phyloP scores from a whole-genome alignment of 2,888 invertebrate species.

The Leucophenga montana region DNA sequence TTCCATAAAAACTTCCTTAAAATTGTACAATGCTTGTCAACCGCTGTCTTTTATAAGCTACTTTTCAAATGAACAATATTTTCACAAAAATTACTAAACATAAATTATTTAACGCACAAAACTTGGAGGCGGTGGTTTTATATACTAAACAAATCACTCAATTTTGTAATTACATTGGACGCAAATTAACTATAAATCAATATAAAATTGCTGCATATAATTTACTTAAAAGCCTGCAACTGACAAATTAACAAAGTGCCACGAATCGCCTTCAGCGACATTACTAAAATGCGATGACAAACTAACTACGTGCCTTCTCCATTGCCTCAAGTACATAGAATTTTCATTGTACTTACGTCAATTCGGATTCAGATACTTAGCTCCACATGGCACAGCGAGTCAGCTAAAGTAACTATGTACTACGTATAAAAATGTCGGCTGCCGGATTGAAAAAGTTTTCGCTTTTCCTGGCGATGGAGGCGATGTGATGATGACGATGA shows the following conservation, averaged over 20 bases:
- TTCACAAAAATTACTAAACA: too few relatives aligned
- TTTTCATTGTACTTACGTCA: constrained; percentile 6
- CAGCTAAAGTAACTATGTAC: background rate
- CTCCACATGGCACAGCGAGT: background rate
- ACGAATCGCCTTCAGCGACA: background rate
- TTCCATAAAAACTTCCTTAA: too few relatives aligned
- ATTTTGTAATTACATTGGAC: background rate
- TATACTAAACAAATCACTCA: too few relatives aligned
- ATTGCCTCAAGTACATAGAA: background rate
- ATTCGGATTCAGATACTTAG: constrained; percentile 6
- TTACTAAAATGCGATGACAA: too few relatives aligned
- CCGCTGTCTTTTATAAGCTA: too few relatives aligned
- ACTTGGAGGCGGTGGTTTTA: too few relatives aligned
- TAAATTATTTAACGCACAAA: too few relatives aligned
- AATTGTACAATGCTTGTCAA: too few relatives aligned
- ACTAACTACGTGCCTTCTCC: too few relatives aligned
- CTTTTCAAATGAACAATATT: too few relatives aligned
- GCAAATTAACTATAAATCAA: background rate
- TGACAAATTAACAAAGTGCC: background rate
- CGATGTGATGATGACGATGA: too few relatives aligned
- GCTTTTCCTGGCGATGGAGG: background rate
- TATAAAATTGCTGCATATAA: background rate
- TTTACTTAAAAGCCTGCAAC: background rate
- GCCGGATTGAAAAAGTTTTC: constrained; percentile 4
- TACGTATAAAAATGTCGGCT: background rate